Percentiles rank a stretch among this genome's conserved stretches.
Conservation (phyloP, 2,888 invertebrate genomes). For the Cyaniris semiargus region DNA sequence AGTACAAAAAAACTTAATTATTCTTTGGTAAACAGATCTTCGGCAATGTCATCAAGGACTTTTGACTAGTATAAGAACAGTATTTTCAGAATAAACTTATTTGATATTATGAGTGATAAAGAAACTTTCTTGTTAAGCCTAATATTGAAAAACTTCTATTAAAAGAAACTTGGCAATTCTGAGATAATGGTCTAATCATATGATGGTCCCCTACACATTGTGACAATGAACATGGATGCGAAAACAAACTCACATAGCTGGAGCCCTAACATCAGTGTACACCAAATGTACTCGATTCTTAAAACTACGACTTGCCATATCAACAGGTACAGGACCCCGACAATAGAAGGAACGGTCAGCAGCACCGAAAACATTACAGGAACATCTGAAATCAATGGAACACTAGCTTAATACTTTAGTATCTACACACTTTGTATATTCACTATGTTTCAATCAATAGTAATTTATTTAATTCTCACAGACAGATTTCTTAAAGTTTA, state of each 20-base stretch:
- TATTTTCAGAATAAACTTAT: too few relatives aligned
- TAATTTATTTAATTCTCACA: too few relatives aligned
- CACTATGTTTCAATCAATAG: too few relatives aligned
- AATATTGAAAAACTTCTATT: neutral
- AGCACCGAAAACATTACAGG: constrained; percentile 91
- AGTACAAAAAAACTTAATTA: neutral
- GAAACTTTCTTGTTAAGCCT: too few relatives aligned
- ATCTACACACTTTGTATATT: neutral
- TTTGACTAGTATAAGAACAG: neutral
- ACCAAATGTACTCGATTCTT: constrained; percentile 92
- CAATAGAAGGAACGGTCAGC: constrained; percentile 90
- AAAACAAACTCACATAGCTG: constrained; percentile 90
- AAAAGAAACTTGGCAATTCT: neutral
- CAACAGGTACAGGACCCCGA: constrained; percentile 92
- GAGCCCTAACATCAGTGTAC: constrained; percentile 90
- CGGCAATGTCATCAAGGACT: neutral
- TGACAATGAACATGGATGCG: constrained; percentile 86
- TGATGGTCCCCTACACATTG: constrained; percentile 82
- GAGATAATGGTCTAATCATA: constrained; percentile 65
- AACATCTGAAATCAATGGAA: constrained; percentile 79
- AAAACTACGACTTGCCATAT: constrained; percentile 93
- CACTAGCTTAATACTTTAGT: constrained; percentile 52
- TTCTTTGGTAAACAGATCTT: neutral
- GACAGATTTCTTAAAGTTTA: too few relatives aligned
- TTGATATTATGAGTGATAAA: too few relatives aligned